Base-by-base conservation (phyloP, 2,797 vertebrate genomes). In the Serranus cabrilla region DNA sequence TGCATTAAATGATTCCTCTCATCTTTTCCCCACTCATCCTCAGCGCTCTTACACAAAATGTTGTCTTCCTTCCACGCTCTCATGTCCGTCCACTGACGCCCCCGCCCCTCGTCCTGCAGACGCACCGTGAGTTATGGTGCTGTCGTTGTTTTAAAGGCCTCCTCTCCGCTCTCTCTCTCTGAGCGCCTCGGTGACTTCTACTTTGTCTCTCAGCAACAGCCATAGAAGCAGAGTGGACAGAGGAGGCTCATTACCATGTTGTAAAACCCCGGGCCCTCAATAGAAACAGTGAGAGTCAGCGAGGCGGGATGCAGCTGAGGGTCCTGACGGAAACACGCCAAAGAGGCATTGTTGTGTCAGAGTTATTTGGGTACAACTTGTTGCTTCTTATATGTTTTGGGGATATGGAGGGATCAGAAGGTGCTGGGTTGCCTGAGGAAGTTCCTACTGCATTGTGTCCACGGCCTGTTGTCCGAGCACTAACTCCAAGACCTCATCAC, bases 161-260 rank as follows among this genome's bases (percentile, higher is more conserved):
- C 80, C 45, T 83, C 74, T 61, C 61, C 55, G 10, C 67, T 71
- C 67, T 65, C 57, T 70, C 46, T n/a, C 27, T 27, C 27, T 39
- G 87, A 89, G 74, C 67, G 83, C 88, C 87, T 68, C 81, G 82
- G 81, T 90, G 92, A 91, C 91, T 93, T 89, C 78, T 86, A 64
- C 88, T 88, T 80, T 90, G 94, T 95, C 89, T 93, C 94, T 88
- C 86, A 73, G 93, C 94, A 95, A 95, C 94, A 88, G 83, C 63
- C 25, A 71, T 52, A 71, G 69, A 87, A 85, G 82, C 58, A 13
- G 65, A 81, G 74, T 78, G 75, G 85, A 87, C 90, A 84, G 75
- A 83, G 55, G 78, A 88, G 80, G 82, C 89, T 93, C 91, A 93
- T 94, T 94, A 91, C 64, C 92, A 93, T 92, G 90, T 91, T 82